Evolutionary conservation across 2,888 invertebrate species (phyloP).

Genomic region (Tromatobia lineatoria): DNA sequence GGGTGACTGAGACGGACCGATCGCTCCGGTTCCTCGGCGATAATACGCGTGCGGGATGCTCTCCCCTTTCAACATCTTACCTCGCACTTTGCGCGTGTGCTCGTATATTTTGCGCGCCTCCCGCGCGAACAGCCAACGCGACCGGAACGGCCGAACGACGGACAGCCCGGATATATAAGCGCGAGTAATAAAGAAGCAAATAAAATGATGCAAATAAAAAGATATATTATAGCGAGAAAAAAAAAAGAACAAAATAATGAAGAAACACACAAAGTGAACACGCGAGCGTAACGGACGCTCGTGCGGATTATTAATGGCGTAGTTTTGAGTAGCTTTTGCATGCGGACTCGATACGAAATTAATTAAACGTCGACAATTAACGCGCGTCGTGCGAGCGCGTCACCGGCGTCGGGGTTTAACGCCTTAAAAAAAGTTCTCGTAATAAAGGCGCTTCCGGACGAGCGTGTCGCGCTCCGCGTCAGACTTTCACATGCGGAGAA

Average conservation of each 20-base stretch:
- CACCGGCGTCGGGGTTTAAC: background rate
- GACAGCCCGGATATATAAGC: conserved; percentile 6
- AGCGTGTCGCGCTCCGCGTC: conserved; percentile 15
- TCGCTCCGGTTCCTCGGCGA: conserved; percentile 30
- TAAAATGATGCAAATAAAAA: conserved; percentile 51
- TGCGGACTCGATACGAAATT: conserved; percentile 75
- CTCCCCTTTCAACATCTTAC: conserved; percentile 23
- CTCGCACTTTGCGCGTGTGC: conserved; percentile 12
- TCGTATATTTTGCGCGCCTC: background rate
- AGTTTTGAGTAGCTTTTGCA: conserved; percentile 78
- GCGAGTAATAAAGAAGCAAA: conserved; percentile 41
- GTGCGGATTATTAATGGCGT: conserved; percentile 74
- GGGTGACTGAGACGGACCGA: conserved; percentile 66
- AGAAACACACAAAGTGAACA: conserved; percentile 23
- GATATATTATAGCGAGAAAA: conserved; percentile 14
- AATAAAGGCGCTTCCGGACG: background rate
- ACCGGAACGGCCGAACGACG: conserved; percentile 15
- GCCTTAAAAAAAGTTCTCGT: conserved; percentile 2
- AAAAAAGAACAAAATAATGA: conserved; percentile 1
- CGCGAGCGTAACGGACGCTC: conserved; percentile 53
- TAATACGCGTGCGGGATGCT: conserved; percentile 56
- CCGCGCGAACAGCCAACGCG: background rate
- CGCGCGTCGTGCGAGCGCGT: conserved; percentile 55
- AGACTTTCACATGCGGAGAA: conserved; percentile 7
- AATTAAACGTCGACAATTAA: conserved; percentile 65